Base-by-base conservation (phyloP, 64 coral and sea anemone genomes). In the Montipora capricornis region DNA sequence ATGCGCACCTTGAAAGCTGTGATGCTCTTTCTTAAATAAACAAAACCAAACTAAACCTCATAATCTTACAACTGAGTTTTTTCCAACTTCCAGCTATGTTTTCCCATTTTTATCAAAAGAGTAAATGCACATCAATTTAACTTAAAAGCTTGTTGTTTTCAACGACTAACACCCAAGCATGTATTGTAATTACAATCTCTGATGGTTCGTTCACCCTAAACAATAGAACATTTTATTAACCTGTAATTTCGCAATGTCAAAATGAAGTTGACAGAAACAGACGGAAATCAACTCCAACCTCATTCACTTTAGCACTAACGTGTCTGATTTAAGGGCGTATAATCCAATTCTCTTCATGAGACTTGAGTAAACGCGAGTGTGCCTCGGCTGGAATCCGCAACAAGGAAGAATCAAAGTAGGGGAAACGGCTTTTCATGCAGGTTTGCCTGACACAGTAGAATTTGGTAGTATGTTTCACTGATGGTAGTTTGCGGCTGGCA, bases 381-480 rank as follows among this genome's bases (percentile, higher is more conserved):
- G 45, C 76, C 76, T 78, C 17, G 6, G 62, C 37, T 50, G 84
- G 49, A 48, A 87, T 71, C 6, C 1, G 13, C 84, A 89, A 70
- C 47, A 74, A 75, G 15, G 70, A 71, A 50, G 61, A 47, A 53
- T 88, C 17, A 66, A 75, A 88, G 86, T 88, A 88, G 6, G 71
- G 86, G 20, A 91, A 81, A 48, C 89, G 53, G 47, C 50, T 81
- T 66, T 79, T 80, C 26, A 91, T 51, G 59, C 78, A 91, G 45
- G 57, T 49, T 46, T 49, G 13, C 14, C 67, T 68, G 20, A 91
- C 44, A 59, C 89, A 91, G 75, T 91, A 81, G 49, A 19, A 81
- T 52, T 79, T 91, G 29, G 58, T 91, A 37, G 77, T 91, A 48
- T 82, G 44, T 17, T 57, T 82, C 6, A 73, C 16, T 44, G 80